Conservation (phyloP, 2,113 vertebrate species). For the Garra rufa region DNA sequence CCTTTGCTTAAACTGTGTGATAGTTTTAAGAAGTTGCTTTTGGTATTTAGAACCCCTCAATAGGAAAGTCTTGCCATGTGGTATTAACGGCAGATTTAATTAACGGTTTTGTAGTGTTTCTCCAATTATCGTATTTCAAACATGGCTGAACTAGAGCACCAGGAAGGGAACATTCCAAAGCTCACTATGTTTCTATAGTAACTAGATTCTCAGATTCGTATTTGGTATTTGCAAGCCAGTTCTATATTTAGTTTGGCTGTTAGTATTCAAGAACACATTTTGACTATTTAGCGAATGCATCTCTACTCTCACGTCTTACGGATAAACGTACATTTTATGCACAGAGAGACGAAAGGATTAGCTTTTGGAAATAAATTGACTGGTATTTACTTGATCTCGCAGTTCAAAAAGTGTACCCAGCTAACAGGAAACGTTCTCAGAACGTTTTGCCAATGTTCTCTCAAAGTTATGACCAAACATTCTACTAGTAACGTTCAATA, state of each 20-base stretch:
- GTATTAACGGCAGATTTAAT: constrained; percentile 39
- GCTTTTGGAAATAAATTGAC: constrained; percentile 5
- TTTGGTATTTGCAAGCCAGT: constrained; percentile 13
- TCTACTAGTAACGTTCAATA: not conserved
- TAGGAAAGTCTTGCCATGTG: constrained; percentile 30
- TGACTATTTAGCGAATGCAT: not conserved
- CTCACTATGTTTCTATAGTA: constrained; percentile 36
- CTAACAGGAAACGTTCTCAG: not conserved
- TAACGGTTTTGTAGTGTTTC: constrained; percentile 25
- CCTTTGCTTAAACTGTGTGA: constrained; percentile 9
- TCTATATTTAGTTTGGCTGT: constrained; percentile 36
- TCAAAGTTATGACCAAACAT: not conserved
- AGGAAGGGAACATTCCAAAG: constrained; percentile 39
- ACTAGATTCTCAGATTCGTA: constrained; percentile 21
- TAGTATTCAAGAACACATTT: constrained; percentile 29
- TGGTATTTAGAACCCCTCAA: constrained; percentile 9
- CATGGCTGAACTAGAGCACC: constrained; percentile 29
- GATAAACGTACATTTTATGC: constrained; percentile 12
- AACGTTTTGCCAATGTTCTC: not conserved
- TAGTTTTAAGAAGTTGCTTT: constrained; percentile 42
- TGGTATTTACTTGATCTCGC: not conserved
- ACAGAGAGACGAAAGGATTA: constrained; percentile 9
- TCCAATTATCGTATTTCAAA: constrained; percentile 19
- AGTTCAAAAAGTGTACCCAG: not conserved
- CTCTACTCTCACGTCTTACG: not conserved